These are phyloP conservation scores for Nemoura dubitans DNA, from an alignment of 2,888 invertebrate genomes.

Conservation along the genomic window DNA sequence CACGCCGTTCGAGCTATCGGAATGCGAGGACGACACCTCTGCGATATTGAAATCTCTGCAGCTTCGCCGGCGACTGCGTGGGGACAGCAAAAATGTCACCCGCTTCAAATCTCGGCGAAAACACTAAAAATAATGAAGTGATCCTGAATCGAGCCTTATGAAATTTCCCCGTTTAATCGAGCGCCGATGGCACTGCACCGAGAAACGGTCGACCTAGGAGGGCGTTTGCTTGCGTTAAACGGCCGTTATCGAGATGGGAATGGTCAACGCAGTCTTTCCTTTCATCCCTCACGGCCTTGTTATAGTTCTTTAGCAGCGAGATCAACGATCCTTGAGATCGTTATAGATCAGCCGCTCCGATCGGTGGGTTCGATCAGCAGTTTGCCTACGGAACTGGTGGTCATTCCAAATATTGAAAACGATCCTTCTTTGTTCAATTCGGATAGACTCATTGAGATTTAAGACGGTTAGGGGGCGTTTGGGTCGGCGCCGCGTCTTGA, in stretches of 20 bases:
- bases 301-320: constrained; percentile 15
- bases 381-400: constrained; percentile 45
- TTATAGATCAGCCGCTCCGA: constrained; percentile 10
- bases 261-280: not conserved
- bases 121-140: not conserved
- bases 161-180: not conserved
- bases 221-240: not conserved
- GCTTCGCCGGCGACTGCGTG: not conserved
- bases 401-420: constrained; percentile 49
- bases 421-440: constrained; percentile 39
- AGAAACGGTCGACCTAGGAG: not conserved
- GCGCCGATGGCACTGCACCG: not conserved
- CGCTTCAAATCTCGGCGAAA: not conserved
- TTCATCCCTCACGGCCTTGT: constrained; percentile 14
- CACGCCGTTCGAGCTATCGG: not conserved
- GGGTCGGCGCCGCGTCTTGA: not conserved
- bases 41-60: not conserved
- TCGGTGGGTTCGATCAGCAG: constrained; percentile 31
- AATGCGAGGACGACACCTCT: not conserved
- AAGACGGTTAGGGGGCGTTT: constrained; percentile 15
- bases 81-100: not conserved
- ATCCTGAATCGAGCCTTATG: not conserved
- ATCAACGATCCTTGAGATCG: not conserved
- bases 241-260: not conserved
- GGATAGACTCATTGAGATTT: constrained; percentile 35